Evolutionary conservation across 2,888 invertebrate species (phyloP).

Genomic region (Drosophila crucigera): DNA sequence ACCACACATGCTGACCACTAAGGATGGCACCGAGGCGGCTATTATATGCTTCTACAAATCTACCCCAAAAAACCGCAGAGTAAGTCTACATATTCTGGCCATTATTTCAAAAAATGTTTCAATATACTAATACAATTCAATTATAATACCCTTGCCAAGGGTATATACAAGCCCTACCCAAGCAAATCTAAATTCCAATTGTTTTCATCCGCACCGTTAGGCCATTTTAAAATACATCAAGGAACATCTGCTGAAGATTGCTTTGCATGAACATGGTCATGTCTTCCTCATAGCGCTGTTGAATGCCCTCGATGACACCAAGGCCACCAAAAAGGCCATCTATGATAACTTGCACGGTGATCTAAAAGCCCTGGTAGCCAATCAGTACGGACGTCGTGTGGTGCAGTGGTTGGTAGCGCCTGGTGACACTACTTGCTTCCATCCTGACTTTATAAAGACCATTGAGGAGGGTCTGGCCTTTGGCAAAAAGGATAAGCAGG

Average conservation of each 20-base stretch:
- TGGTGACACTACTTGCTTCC: slow-evolving; percentile 92
- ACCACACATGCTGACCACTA: slow-evolving; percentile 89
- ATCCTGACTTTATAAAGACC: slow-evolving; percentile 91
- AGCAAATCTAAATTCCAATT: background rate
- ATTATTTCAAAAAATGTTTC: background rate
- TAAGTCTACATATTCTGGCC: slow-evolving; percentile 72
- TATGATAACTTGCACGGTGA: slow-evolving; percentile 89
- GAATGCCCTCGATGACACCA: slow-evolving; percentile 96
- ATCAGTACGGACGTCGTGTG: slow-evolving; percentile 94
- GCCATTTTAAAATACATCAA: slow-evolving; percentile 95
- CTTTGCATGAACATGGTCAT: slow-evolving; percentile 95
- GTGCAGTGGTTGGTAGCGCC: slow-evolving; percentile 95
- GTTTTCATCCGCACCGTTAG: slow-evolving; percentile 83
- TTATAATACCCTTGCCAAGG: background rate
- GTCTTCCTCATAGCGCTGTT: slow-evolving; percentile 92
- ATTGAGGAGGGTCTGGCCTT: slow-evolving; percentile 91
- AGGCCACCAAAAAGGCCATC: slow-evolving; percentile 93
- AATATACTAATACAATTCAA: background rate
- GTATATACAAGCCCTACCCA: background rate
- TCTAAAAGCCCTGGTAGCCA: slow-evolving; percentile 89
- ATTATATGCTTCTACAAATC: slow-evolving; percentile 95
- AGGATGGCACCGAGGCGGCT: slow-evolving; percentile 92
- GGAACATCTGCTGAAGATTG: slow-evolving; percentile 91
- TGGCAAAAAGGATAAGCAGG: slow-evolving; percentile 90
- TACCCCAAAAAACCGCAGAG: slow-evolving; percentile 91